Evolutionary conservation across 2,888 invertebrate genomes (phyloP).

Genomic region (Pemphredon lugubris): DNA sequence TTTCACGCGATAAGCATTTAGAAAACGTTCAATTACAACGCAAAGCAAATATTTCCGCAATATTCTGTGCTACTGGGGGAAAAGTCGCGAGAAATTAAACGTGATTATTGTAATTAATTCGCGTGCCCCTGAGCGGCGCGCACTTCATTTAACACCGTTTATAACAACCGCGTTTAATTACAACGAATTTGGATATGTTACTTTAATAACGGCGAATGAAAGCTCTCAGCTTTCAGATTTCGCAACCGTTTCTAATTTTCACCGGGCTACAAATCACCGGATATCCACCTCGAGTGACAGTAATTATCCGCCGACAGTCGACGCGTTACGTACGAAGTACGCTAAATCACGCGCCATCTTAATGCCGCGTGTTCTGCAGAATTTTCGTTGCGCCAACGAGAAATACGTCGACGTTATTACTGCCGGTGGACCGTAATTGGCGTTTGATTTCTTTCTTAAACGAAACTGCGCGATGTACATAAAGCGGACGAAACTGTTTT

Average conservation of each 20-base stretch:
- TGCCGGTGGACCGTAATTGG: too few species aligned
- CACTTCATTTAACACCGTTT: slow-evolving; percentile 20
- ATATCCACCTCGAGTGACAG: slow-evolving; percentile 27
- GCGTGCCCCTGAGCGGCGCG: background rate
- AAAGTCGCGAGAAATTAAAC: background rate
- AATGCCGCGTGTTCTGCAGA: slow-evolving; percentile 21
- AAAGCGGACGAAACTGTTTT: too few species aligned
- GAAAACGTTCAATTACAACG: too few species aligned
- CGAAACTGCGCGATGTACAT: too few species aligned
- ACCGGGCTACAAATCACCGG: background rate
- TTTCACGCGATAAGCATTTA: too few species aligned
- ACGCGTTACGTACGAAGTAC: background rate
- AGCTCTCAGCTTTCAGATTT: too few species aligned
- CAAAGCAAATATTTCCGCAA: too few species aligned
- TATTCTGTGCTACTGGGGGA: too few species aligned
- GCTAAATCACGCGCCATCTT: slow-evolving; percentile 24
- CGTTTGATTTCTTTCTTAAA: too few species aligned
- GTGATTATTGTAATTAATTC: slow-evolving; percentile 22
- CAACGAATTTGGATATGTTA: slow-evolving; percentile 13
- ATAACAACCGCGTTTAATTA: slow-evolving; percentile 6
- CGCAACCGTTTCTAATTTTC: background rate
- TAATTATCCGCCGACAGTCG: slow-evolving; percentile 20
- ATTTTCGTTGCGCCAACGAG: too few species aligned
- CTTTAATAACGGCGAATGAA: slow-evolving; percentile 10
- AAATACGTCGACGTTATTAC: too few species aligned